Conservation (phyloP, 2,888 invertebrate species). For the Drosophila putrida region DNA sequence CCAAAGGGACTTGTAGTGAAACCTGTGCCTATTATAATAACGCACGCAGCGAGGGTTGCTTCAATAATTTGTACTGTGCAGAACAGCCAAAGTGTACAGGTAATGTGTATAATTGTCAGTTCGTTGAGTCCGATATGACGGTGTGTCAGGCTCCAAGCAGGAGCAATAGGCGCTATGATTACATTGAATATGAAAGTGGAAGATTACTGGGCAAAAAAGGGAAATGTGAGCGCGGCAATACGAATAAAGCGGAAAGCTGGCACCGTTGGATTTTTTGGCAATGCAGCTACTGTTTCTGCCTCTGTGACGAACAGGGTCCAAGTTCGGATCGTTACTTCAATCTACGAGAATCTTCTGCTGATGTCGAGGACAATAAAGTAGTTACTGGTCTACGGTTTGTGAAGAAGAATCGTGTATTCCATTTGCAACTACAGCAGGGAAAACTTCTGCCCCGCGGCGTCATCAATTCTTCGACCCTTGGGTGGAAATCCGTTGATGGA, state of each 20-base stretch:
- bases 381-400: constrained; percentile 92
- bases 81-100: constrained; percentile 90
- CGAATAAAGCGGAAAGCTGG: constrained; percentile 91
- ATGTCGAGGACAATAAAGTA: constrained; percentile 90
- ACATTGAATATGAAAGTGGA: constrained; percentile 93
- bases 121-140: constrained; percentile 94
- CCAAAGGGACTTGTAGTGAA: constrained; percentile 90
- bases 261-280: constrained; percentile 96
- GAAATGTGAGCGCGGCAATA: constrained; percentile 87
- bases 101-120: constrained; percentile 91
- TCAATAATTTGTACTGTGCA: constrained; percentile 89
- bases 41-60: constrained; percentile 90
- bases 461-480: constrained; percentile 87
- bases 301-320: constrained; percentile 91
- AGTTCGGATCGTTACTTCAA: constrained; percentile 94
- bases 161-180: constrained; percentile 90
- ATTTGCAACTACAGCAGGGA: constrained; percentile 93
- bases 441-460: constrained; percentile 88
- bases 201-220: constrained; percentile 88
- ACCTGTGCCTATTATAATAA: constrained; percentile 92
- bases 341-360: constrained; percentile 88
- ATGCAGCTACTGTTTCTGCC: constrained; percentile 95
- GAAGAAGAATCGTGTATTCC: constrained; percentile 92
- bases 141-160: constrained; percentile 89
- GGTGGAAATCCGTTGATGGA: constrained; percentile 90